Conservation (phyloP, 2,888 invertebrate genomes). For the Torymus auratus region DNA sequence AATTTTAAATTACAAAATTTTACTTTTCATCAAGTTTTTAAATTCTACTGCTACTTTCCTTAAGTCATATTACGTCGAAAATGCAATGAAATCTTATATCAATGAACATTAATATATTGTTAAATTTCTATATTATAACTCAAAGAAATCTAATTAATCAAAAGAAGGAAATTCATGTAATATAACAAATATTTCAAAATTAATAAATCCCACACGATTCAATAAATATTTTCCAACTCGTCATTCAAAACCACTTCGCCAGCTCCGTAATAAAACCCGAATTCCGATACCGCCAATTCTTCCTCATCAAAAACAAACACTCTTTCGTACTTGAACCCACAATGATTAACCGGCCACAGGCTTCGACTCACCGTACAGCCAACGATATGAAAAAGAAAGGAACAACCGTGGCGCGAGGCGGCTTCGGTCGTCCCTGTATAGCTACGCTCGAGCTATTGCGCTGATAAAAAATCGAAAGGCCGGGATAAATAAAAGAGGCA, state of each 20-base stretch:
- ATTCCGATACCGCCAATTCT: not conserved
- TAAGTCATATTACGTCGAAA: no score
- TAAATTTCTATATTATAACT: no score
- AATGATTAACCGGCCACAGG: conserved; percentile 7
- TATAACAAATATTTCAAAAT: no score
- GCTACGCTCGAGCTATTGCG: conserved; percentile 12
- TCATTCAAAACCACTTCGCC: not conserved
- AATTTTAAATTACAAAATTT: no score
- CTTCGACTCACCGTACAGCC: not conserved
- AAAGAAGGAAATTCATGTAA: no score
- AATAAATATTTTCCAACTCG: conserved; percentile 1
- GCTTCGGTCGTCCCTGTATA: not conserved
- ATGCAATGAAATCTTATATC: no score
- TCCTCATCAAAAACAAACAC: conserved; percentile 12
- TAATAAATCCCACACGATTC: not conserved
- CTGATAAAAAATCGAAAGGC: conserved; percentile 34
- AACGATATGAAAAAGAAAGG: conserved; percentile 5
- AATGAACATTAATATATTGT: no score
- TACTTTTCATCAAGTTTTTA: no score
- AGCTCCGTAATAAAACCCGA: conserved; percentile 1
- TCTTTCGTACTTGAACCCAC: conserved; percentile 8
- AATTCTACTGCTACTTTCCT: no score
- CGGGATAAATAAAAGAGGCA: conserved; percentile 32
- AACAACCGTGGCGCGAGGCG: not conserved
- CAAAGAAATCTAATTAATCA: no score